Evolutionary conservation across 2,113 vertebrate genomes (phyloP).

Genomic region (Strix aluco): DNA sequence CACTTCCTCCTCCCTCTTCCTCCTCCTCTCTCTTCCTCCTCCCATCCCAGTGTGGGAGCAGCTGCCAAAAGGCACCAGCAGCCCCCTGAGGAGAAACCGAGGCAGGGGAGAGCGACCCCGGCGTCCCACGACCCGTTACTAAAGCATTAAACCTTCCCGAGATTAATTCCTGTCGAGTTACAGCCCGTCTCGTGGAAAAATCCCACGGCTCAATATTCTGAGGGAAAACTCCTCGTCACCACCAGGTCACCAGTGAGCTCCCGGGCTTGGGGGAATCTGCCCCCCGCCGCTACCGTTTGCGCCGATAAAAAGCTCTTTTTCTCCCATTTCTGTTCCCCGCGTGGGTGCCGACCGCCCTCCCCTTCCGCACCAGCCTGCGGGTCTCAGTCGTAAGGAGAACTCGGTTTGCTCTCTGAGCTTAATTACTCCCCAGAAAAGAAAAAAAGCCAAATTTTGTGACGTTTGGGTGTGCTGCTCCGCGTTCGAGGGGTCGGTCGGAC

Average conservation of each 20-base stretch:
- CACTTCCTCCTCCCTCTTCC: no score
- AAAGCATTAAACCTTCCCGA: not conserved
- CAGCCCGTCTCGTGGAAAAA: not conserved
- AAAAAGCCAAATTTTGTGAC: fast-evolving
- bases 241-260: not conserved
- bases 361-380: fast-evolving
- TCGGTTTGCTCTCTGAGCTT: not conserved
- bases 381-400: fast-evolving
- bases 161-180: not conserved
- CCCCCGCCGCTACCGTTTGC: not conserved
- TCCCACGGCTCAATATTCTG: not conserved
- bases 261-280: not conserved
- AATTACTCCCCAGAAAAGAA: not conserved
- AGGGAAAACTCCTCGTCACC: not conserved
- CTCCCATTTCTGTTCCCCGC: no score
- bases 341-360: not conserved
- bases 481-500: fast-evolving
- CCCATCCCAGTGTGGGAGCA: not conserved
- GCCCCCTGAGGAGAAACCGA: not conserved
- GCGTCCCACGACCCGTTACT: fast-evolving
- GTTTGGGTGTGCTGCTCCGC: no score
- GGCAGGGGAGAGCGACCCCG: not conserved
- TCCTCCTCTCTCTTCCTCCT: no score
- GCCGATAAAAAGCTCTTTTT: not conserved
- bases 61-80: not conserved